Evolutionary conservation across 2,888 invertebrate genomes (phyloP).

Genomic region (Aleiodes leptofemur): DNA sequence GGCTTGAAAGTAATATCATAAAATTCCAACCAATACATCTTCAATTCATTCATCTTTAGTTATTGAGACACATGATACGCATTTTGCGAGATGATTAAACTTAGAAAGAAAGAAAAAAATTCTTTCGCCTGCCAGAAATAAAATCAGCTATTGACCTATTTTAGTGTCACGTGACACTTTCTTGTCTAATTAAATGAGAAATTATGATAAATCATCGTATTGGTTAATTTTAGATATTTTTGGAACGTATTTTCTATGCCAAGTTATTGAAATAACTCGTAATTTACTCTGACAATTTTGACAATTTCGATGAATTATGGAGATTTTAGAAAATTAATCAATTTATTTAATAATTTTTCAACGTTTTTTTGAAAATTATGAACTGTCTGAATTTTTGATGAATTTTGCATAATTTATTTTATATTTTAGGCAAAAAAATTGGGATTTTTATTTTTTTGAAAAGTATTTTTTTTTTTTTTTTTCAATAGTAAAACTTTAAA

Average conservation of each 20-base stretch:
- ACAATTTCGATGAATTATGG: background rate
- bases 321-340: background rate
- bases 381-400: background rate
- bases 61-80: background rate
- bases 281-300: background rate
- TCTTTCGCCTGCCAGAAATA: conserved; percentile 10
- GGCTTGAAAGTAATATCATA: conserved; percentile 7
- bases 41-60: conserved; percentile 31
- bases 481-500: too few relatives aligned
- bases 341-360: background rate
- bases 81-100: background rate
- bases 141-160: conserved; percentile 21
- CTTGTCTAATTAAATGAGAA: conserved; percentile 18
- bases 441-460: too few relatives aligned
- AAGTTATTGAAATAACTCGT: conserved; percentile 5
- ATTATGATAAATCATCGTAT: conserved; percentile 33
- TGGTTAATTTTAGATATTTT: conserved; percentile 26
- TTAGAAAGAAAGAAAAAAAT: background rate
- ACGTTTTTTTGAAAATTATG: background rate
- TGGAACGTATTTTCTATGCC: conserved; percentile 25
- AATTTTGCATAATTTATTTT: too few relatives aligned
- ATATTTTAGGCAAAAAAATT: too few relatives aligned
- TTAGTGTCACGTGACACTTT: conserved; percentile 10
- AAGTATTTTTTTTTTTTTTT: too few relatives aligned
- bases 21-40: conserved; percentile 22